These are phyloP conservation scores for Axinella damicornis DNA, from an alignment of 37 sponge, comb jelly and placozoan genomes.

Conservation along the genomic window DNA sequence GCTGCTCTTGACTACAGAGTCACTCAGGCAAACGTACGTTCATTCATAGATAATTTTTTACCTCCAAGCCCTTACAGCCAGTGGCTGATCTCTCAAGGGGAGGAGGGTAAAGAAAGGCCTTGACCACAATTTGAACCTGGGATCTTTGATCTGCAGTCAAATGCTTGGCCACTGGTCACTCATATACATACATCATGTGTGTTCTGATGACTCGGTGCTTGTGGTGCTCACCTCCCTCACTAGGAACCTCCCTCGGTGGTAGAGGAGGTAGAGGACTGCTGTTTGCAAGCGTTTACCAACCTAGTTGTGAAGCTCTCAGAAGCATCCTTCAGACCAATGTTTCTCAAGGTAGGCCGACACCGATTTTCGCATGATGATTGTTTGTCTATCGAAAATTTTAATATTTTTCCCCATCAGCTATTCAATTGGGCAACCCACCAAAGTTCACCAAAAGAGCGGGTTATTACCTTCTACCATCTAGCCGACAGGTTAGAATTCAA, in stretches of 20 bases:
- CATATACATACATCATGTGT: too few species aligned
- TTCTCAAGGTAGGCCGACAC: conserved; percentile 74
- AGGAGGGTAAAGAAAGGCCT: too few species aligned
- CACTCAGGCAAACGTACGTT: conserved; percentile 10
- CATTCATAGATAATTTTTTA: too few species aligned
- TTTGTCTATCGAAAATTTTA: too few species aligned
- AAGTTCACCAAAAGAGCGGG: conserved; percentile 39
- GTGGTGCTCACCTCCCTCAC: background rate
- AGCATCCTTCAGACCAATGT: conserved; percentile 76
- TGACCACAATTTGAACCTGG: too few species aligned
- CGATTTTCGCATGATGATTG: too few species aligned
- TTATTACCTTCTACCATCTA: conserved; percentile 88
- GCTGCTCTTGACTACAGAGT: conserved; percentile 64
- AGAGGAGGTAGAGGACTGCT: conserved; percentile 55
- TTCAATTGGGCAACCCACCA: conserved; percentile 82
- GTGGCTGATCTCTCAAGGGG: too few species aligned
- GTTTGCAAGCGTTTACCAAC: conserved; percentile 37
- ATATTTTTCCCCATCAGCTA: conserved; percentile 33
- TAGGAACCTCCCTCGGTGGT: conserved; percentile 31
- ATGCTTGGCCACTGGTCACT: too few species aligned
- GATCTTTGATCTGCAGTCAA: too few species aligned
- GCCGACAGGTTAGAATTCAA: conserved; percentile 49
- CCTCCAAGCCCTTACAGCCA: too few species aligned
- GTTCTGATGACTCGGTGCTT: background rate
- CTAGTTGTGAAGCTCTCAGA: conserved; percentile 90